Base-by-base conservation (phyloP, 2,797 vertebrate species). In the Apodemus agrarius region DNA sequence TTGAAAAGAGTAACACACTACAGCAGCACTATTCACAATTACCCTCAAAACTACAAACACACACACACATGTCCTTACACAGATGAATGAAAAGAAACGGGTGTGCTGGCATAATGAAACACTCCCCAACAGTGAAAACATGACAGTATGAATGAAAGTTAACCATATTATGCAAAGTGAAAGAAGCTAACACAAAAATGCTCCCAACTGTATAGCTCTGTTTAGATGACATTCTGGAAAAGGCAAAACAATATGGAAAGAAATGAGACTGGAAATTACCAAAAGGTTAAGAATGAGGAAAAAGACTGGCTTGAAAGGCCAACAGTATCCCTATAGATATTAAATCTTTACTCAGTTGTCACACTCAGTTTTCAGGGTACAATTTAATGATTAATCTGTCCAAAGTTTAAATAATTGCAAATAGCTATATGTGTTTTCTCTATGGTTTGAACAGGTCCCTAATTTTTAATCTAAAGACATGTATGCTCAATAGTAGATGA, bases 1-100 rank as follows among this genome's bases (percentile, higher is more conserved):
- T n/a, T 72, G 19, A 94, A 84, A 92, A 76, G 11, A 96, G 84
- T 95, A 87, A 13, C 43, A 79, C 9, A 69, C 95, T 91, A 83
- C 67, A 57, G 26, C 17, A 89, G 17, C 54, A n/a, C 16, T 43
- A 63, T 80, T 92, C 43, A 63, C 65, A 85, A 67, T 82, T 89
- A 10, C 16, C 13, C 19, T 37, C 2, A 67, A 90, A 95, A 34
- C 0, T 67, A 5, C 9, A 87, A 89, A 82, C 12, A 83, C 69
- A 8, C 12, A 83, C 69, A 8, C 22, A 19, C 26, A 69, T 94
- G 13, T 43, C 57, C 4, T 79, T 79, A 2, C 37, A 13, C 24
- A 89, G 19, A n/a, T 79, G 19, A 92, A 85, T 86, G n/a, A 13
- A 75, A 74, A 82, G 22, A 86, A 81, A 65, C 11, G n/a, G 12